These are phyloP conservation scores for Xiphophorus couchianus DNA, from an alignment of 2,113 vertebrate species.

Conservation along the genomic window DNA sequence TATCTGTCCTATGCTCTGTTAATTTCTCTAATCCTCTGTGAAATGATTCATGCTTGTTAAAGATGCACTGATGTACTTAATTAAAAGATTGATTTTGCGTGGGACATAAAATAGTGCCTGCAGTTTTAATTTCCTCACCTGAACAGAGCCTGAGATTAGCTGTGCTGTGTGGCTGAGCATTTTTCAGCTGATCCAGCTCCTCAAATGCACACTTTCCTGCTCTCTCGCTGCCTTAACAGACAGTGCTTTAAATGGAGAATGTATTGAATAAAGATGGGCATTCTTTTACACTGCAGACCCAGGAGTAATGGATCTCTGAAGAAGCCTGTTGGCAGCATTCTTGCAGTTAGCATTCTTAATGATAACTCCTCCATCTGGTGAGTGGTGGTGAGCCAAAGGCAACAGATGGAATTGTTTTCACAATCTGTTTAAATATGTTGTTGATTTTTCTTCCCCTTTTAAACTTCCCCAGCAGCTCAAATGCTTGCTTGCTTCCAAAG, in stretches of 20 bases:
- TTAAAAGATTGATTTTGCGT: slow-evolving; percentile 76
- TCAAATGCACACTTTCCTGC: neutral
- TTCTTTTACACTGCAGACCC: slow-evolving; percentile 62
- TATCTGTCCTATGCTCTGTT: slow-evolving; percentile 59
- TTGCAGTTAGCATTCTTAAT: slow-evolving; percentile 77
- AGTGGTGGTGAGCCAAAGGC: slow-evolving; percentile 70
- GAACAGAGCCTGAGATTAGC: slow-evolving; percentile 64
- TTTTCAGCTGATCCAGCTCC: slow-evolving; percentile 36
- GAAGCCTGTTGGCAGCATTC: slow-evolving; percentile 72
- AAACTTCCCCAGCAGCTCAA: slow-evolving; percentile 62
- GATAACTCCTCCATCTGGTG: slow-evolving; percentile 79
- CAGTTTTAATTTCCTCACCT: slow-evolving; percentile 71
- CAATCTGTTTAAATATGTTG: slow-evolving; percentile 83
- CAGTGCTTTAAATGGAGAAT: slow-evolving; percentile 58
- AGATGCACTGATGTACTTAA: slow-evolving; percentile 77
- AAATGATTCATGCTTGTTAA: slow-evolving; percentile 76
- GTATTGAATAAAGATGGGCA: slow-evolving; percentile 62
- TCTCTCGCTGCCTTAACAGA: slow-evolving; percentile 59
- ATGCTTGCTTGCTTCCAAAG: slow-evolving; percentile 48
- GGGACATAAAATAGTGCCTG: slow-evolving; percentile 58
- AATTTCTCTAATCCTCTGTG: slow-evolving; percentile 70
- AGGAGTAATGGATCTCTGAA: slow-evolving; percentile 56
- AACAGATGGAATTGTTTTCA: slow-evolving; percentile 85
- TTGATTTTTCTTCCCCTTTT: slow-evolving; percentile 77
- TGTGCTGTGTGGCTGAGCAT: slow-evolving; percentile 31